Conservation (phyloP, 2,888 invertebrate species). For the Lasioglossum calceatum region DNA sequence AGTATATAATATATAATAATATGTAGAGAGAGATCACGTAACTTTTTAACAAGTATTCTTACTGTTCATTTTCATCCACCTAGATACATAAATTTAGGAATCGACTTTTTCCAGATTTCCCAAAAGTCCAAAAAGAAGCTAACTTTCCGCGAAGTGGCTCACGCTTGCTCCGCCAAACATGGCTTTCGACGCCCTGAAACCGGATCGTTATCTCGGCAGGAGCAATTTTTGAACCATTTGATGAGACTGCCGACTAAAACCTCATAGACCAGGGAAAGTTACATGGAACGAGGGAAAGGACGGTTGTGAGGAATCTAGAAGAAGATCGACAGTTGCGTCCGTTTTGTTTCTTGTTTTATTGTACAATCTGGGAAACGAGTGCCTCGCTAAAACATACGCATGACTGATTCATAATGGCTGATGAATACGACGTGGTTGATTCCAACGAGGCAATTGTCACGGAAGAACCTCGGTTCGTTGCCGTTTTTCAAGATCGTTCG, state of each 20-base stretch:
- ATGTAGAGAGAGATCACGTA: too few relatives aligned
- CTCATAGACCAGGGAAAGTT: background rate
- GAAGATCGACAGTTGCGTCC: constrained; percentile 26
- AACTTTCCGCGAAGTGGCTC: background rate
- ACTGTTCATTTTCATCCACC: too few relatives aligned
- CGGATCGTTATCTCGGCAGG: background rate
- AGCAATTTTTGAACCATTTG: background rate
- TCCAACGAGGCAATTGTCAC: background rate
- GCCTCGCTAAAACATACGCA: constrained; percentile 31
- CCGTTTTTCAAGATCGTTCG: background rate
- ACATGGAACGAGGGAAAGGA: background rate
- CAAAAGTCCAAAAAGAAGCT: background rate
- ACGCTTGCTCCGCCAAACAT: background rate
- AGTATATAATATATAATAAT: too few relatives aligned
- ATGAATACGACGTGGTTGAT: background rate
- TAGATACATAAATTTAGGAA: too few relatives aligned
- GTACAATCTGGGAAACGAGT: constrained; percentile 39
- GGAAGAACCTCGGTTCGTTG: background rate
- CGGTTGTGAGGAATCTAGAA: constrained; percentile 1
- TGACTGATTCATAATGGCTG: constrained; percentile 26
- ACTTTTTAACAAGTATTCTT: too few relatives aligned
- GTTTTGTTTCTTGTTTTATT: constrained; percentile 56
- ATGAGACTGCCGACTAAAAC: background rate
- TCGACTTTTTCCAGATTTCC: too few relatives aligned
- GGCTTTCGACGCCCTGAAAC: background rate